phyloP scores from a whole-genome alignment of 1,140 invertebrate species.

The Hormaphis cornu region DNA sequence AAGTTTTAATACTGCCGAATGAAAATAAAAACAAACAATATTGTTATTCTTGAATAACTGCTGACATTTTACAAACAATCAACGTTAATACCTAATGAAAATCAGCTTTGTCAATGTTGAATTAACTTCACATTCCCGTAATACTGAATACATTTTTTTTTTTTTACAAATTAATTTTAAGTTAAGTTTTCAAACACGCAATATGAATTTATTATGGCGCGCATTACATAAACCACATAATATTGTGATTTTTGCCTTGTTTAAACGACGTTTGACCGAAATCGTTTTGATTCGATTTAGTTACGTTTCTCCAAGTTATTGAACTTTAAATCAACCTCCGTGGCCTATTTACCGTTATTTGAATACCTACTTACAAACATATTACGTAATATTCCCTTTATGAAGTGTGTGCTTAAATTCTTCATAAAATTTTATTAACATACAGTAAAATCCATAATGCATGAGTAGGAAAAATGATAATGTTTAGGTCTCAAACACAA shows the following conservation, averaged over 20 bases:
- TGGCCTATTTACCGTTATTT: constrained; percentile 1
- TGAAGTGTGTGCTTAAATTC: no score
- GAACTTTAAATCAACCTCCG: not conserved
- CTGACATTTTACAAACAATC: no score
- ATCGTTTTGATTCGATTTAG: not conserved
- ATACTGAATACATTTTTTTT: no score
- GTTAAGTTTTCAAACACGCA: no score
- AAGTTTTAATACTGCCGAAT: no score
- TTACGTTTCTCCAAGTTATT: constrained; percentile 3
- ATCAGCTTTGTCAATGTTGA: no score
- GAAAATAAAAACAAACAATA: no score
- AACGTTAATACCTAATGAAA: no score
- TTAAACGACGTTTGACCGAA: not conserved
- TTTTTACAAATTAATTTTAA: no score
- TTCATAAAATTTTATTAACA: constrained; percentile 9
- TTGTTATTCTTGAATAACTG: no score
- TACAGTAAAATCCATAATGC: not conserved
- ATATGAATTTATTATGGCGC: not conserved
- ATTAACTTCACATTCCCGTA: no score
- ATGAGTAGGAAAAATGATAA: constrained; percentile 4
- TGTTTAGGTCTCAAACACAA: not conserved
- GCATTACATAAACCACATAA: no score
- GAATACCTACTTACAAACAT: not conserved
- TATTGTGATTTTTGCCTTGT: not conserved
- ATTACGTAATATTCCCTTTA: not conserved